Conservation (phyloP, 2,888 invertebrate species). For the Philaethria dido region DNA sequence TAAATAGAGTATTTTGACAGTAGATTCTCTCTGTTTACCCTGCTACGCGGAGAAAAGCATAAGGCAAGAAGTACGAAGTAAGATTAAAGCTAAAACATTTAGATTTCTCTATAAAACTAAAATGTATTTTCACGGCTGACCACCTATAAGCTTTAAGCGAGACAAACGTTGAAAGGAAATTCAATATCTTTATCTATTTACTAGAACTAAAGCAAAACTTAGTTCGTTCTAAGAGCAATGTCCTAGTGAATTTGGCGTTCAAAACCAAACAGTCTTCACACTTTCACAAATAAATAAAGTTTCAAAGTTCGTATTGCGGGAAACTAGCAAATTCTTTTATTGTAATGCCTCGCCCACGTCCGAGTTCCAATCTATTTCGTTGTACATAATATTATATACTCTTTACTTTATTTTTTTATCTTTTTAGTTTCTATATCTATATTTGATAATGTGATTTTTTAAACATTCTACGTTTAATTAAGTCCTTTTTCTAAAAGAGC, state of each 20-base stretch:
- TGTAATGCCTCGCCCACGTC: background rate
- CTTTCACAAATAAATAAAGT: constrained; percentile 22
- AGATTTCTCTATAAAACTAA: background rate
- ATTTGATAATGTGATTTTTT: no score
- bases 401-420: no score
- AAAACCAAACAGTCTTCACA: constrained; percentile 5
- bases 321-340: constrained; percentile 12
- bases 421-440: no score
- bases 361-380: background rate
- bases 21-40: no score
- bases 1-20: no score
- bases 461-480: no score
- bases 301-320: constrained; percentile 1
- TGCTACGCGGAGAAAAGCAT: no score
- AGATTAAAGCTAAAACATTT: background rate
- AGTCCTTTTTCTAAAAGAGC: no score
- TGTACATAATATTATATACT: background rate
- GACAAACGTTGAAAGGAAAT: background rate
- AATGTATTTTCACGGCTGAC: background rate
- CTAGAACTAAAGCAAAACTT: background rate
- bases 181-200: constrained; percentile 1
- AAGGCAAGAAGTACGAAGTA: no score
- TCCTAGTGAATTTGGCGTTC: constrained; percentile 4
- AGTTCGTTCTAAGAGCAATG: constrained; percentile 2
- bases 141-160: background rate